These are phyloP conservation scores for Clanis bilineata DNA, from an alignment of 2,888 invertebrate genomes.

Conservation along the genomic window DNA sequence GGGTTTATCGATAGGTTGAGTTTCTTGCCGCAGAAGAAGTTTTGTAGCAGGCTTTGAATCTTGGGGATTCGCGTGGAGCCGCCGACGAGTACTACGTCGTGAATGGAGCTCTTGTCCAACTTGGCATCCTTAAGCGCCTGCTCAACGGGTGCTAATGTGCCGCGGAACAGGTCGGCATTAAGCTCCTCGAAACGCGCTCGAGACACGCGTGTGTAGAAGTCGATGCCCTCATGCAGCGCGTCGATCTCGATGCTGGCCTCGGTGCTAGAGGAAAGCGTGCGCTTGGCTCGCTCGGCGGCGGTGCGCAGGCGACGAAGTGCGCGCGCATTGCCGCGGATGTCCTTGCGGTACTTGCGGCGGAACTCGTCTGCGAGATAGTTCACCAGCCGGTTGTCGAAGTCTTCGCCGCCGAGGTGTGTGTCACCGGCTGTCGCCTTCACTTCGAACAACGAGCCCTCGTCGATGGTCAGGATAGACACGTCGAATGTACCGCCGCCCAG, in stretches of 20 bases:
- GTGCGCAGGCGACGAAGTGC: conserved; percentile 87
- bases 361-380: conserved; percentile 87
- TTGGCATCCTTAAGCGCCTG: conserved; percentile 90
- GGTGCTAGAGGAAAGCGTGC: conserved; percentile 88
- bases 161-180: conserved; percentile 86
- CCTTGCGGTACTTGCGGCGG: conserved; percentile 86
- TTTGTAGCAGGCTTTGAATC: conserved; percentile 87
- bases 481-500: conserved; percentile 88
- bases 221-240: conserved; percentile 87
- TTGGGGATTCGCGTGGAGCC: conserved; percentile 92
- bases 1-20: conserved; percentile 90
- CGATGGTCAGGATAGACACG: conserved; percentile 91
- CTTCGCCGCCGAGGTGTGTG: conserved; percentile 91
- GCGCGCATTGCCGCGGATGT: conserved; percentile 84
- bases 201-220: conserved; percentile 86
- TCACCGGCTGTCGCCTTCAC: conserved; percentile 92
- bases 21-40: conserved; percentile 88
- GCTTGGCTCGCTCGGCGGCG: conserved; percentile 89
- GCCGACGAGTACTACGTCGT: conserved; percentile 91
- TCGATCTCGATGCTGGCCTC: conserved; percentile 90
- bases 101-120: conserved; percentile 87
- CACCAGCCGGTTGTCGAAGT: conserved; percentile 85
- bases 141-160: conserved; percentile 89
- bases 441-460: conserved; percentile 88
- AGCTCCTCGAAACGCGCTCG: conserved; percentile 90